Evolutionary conservation across 1,140 invertebrate genomes (phyloP).

Genomic region (Lutraria rhynchaena): DNA sequence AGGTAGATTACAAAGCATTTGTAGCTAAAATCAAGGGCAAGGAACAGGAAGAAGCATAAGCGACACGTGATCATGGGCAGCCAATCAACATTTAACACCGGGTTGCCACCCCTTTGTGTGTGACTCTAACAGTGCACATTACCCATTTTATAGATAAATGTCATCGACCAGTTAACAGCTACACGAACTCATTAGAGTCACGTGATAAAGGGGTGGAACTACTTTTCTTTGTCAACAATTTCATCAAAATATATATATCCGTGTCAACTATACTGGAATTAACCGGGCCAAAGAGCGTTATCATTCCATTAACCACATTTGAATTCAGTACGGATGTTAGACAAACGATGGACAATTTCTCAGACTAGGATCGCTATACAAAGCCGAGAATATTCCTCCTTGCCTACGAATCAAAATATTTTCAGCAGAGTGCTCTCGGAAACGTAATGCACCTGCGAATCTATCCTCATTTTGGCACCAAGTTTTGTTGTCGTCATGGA

Average conservation of each 20-base stretch:
- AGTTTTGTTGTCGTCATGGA: slow-evolving; percentile 30
- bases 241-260: slow-evolving; percentile 12
- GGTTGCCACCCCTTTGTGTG: slow-evolving; percentile 54
- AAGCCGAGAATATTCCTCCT: too few species aligned
- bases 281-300: slow-evolving; percentile 59
- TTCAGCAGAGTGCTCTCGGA: neutral
- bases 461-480: too few species aligned
- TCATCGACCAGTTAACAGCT: slow-evolving; percentile 48
- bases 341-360: neutral
- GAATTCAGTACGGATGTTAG: neutral
- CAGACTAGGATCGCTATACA: neutral
- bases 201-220: slow-evolving; percentile 50
- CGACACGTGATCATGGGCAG: slow-evolving; percentile 41
- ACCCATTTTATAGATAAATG: slow-evolving; percentile 35
- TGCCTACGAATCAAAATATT: neutral
- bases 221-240: slow-evolving; percentile 49
- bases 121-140: slow-evolving; percentile 59
- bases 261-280: slow-evolving; percentile 34
- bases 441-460: neutral
- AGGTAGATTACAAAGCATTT: slow-evolving; percentile 94
- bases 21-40: slow-evolving; percentile 86
- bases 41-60: slow-evolving; percentile 41
- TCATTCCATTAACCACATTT: slow-evolving; percentile 49
- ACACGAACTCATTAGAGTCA: slow-evolving; percentile 48
- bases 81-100: slow-evolving; percentile 55